phyloP scores from a whole-genome alignment of 2,797 vertebrate species.

The Eleutherodactylus coqui region DNA sequence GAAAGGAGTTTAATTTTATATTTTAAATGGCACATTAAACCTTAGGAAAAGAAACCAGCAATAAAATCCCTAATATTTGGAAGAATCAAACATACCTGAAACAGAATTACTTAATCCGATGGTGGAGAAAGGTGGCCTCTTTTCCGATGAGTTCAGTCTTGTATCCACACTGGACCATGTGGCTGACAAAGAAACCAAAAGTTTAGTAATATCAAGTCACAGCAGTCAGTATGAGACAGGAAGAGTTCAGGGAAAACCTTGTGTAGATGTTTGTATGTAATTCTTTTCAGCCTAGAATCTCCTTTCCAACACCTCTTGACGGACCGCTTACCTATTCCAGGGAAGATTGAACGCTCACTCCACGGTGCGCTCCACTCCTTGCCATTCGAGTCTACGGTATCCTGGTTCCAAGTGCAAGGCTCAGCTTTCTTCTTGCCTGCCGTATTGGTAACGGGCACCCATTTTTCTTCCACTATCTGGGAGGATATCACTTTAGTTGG shows the following conservation, averaged over 20 bases:
- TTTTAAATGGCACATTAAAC: no score
- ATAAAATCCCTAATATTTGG: no score
- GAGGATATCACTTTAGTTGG: slow-evolving; percentile 78
- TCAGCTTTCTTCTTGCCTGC: slow-evolving; percentile 83
- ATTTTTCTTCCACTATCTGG: slow-evolving; percentile 78
- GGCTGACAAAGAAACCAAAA: slow-evolving; percentile 76
- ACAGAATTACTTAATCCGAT: slow-evolving; percentile 82
- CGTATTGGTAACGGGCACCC: slow-evolving; percentile 76
- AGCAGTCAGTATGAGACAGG: no score
- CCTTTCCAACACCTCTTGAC: not conserved
- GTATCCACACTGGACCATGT: slow-evolving; percentile 89
- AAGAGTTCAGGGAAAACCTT: no score
- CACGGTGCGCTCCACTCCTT: slow-evolving; percentile 80
- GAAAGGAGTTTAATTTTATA: no score
- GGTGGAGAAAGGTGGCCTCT: slow-evolving; percentile 81
- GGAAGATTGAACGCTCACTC: slow-evolving; percentile 80
- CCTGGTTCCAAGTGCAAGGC: slow-evolving; percentile 81
- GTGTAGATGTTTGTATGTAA: no score
- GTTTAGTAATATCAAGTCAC: not conserved
- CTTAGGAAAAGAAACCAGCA: not conserved
- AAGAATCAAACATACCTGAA: slow-evolving; percentile 74
- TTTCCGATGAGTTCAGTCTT: slow-evolving; percentile 82
- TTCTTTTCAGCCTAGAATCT: no score
- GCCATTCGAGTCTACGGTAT: slow-evolving; percentile 83
- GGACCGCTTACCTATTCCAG: slow-evolving; percentile 76